Evolutionary conservation across 1,140 invertebrate species (phyloP).

Genomic region (Musca vetustissima): DNA sequence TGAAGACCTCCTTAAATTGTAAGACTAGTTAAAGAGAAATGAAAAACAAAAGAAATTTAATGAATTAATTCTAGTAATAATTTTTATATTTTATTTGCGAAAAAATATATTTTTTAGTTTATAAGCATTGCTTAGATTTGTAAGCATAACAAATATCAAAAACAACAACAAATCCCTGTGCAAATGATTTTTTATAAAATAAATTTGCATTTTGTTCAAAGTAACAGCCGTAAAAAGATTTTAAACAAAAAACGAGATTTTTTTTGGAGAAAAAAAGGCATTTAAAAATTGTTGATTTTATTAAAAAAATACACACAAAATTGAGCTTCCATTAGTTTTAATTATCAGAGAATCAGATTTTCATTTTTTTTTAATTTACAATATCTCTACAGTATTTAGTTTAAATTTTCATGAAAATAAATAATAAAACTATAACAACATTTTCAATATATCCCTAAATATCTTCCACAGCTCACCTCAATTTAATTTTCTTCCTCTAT

Average conservation of each 20-base stretch:
- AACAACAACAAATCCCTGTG: not conserved
- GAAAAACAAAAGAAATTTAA: not conserved
- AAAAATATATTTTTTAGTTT: no score
- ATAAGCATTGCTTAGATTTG: no score
- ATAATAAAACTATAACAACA: no score
- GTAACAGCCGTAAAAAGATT: not conserved
- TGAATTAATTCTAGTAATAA: not conserved
- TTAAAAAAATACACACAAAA: constrained; percentile 1
- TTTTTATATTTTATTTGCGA: not conserved
- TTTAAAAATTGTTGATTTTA: constrained; percentile 8
- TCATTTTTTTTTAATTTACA: not conserved
- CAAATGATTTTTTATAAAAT: not conserved
- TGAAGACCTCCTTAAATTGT: constrained; percentile 29
- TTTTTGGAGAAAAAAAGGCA: not conserved
- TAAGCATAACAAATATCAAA: no score
- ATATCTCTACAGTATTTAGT: not conserved
- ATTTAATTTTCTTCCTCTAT: no score
- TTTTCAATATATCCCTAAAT: no score
- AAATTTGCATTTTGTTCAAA: not conserved
- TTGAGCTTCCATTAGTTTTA: constrained; percentile 20
- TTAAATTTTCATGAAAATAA: no score
- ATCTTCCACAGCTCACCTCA: no score
- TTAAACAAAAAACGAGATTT: not conserved
- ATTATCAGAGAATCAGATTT: not conserved
- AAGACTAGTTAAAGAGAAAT: not conserved